Conservation (phyloP, 2,113 vertebrate genomes). For the Misgurnus mizolepis region DNA sequence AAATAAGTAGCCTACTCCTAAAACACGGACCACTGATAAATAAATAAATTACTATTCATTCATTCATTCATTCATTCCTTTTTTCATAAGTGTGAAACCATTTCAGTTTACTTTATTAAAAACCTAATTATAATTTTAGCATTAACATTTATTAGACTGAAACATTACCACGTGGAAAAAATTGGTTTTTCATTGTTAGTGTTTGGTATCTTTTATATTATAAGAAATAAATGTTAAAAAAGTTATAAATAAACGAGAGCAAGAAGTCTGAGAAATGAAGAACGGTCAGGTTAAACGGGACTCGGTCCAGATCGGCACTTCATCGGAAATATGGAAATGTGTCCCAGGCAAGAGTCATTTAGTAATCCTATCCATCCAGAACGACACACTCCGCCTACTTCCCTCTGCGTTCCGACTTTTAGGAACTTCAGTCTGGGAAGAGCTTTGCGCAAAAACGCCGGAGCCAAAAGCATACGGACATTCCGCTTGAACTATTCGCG, state of each 20-base stretch:
- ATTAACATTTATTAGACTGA: too few relatives aligned
- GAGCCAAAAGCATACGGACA: not conserved
- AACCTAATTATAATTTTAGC: too few relatives aligned
- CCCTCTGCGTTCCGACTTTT: conserved; percentile 33
- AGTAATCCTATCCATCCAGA: conserved; percentile 36
- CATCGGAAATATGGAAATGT: conserved; percentile 47
- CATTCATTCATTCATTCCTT: too few relatives aligned
- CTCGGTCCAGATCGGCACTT: conserved; percentile 37
- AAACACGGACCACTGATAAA: too few relatives aligned
- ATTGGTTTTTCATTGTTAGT: too few relatives aligned
- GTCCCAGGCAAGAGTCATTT: conserved; percentile 25
- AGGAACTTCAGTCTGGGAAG: conserved; percentile 22
- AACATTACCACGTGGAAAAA: too few relatives aligned
- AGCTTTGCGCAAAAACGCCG: not conserved
- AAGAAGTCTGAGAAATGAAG: not conserved
- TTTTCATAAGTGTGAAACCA: too few relatives aligned
- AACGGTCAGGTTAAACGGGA: conserved; percentile 20
- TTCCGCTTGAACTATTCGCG: not conserved
- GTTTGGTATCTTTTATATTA: too few relatives aligned
- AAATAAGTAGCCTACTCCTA: too few relatives aligned
- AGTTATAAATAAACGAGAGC: too few relatives aligned
- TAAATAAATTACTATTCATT: too few relatives aligned
- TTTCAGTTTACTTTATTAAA: too few relatives aligned
- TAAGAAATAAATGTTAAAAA: not conserved
- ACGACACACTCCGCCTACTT: conserved; percentile 46